These are phyloP conservation scores for Ommatoiulus sabulosus DNA, from an alignment of 2,888 invertebrate genomes.

Conservation along the genomic window DNA sequence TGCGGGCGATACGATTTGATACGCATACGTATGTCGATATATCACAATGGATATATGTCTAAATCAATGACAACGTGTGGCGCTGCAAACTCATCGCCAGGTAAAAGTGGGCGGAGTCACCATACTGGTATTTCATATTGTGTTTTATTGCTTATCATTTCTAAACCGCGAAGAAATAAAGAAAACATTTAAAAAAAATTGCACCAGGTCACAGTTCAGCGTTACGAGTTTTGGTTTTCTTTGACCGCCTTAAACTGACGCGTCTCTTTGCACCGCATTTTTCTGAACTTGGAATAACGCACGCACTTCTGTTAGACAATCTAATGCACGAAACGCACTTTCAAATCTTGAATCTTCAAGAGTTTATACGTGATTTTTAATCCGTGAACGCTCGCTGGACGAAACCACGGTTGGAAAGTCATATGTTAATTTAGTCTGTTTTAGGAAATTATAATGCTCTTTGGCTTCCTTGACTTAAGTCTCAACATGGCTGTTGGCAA, in stretches of 20 bases:
- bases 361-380: background rate
- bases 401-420: background rate
- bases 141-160: background rate
- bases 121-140: background rate
- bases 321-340: background rate
- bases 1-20: too few relatives aligned
- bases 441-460: background rate
- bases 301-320: constrained; percentile 10
- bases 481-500: background rate
- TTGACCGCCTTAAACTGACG: background rate
- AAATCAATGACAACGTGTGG: too few relatives aligned
- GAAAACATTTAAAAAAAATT: background rate
- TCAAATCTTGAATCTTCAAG: background rate
- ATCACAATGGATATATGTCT: too few relatives aligned
- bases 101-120: too few relatives aligned
- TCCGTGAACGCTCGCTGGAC: background rate
- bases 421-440: background rate
- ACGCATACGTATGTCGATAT: too few relatives aligned
- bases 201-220: background rate
- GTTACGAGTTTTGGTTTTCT: background rate
- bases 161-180: background rate
- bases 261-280: background rate
- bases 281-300: background rate
- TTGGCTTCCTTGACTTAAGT: background rate
- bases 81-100: too few relatives aligned